Conservation (phyloP, 2,797 vertebrate genomes). For the Delichon dasypus region DNA sequence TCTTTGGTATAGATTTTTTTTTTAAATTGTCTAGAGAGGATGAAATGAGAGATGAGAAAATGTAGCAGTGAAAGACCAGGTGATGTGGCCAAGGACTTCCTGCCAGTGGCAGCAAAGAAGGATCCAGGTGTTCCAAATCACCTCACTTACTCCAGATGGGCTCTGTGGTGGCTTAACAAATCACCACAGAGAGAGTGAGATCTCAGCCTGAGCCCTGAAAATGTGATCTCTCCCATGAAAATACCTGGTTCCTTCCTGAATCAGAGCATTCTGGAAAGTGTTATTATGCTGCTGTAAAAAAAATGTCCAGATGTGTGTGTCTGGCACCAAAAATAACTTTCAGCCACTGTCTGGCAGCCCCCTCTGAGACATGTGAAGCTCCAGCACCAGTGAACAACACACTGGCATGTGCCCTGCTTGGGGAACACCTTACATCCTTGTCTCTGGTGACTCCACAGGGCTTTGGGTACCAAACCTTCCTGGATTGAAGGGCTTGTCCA, state of each 20-base stretch:
- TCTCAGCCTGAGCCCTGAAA: background rate
- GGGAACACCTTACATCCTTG: background rate
- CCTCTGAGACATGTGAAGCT: background rate
- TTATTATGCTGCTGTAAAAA: background rate
- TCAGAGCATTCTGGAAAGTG: background rate
- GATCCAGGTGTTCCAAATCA: background rate
- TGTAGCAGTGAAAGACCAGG: background rate
- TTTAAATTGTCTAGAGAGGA: background rate
- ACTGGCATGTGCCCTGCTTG: rapidly evolving
- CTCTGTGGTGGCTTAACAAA: background rate
- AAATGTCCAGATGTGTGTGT: background rate
- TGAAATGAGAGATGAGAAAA: background rate
- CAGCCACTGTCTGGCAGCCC: background rate
- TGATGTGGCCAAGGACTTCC: background rate
- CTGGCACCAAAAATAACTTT: background rate
- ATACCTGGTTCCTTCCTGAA: background rate
- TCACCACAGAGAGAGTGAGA: background rate
- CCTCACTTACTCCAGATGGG: background rate
- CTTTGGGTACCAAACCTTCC: conserved; percentile 87
- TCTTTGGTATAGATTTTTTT: background rate
- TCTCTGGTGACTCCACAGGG: conserved; percentile 71
- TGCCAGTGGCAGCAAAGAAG: background rate
- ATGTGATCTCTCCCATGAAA: background rate
- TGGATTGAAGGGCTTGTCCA: conserved; percentile 84
- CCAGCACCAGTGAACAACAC: background rate